Evolutionary conservation across 1,140 invertebrate species (phyloP).

Genomic region (Leptinotarsa undecemlineata): DNA sequence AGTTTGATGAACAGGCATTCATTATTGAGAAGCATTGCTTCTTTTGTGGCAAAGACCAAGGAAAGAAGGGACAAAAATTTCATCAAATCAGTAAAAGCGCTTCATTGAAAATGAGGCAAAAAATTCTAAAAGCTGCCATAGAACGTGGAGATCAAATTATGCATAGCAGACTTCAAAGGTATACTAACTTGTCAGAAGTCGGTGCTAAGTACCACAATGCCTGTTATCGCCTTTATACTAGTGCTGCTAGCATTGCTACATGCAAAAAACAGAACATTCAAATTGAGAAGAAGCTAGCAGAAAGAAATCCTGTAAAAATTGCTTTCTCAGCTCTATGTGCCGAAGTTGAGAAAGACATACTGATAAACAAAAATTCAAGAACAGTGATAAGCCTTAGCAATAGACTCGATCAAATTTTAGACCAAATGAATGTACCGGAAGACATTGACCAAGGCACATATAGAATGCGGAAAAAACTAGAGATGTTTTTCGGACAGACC

Average conservation of each 20-base stretch:
- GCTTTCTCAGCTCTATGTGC: neutral
- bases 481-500: neutral
- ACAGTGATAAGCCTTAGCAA: neutral
- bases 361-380: neutral
- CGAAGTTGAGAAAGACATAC: neutral
- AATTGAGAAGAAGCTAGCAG: neutral
- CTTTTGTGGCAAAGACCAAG: neutral
- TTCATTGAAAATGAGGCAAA: neutral
- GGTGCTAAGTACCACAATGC: neutral
- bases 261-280: neutral
- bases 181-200: neutral
- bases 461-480: neutral
- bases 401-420: slow-evolving; percentile 1
- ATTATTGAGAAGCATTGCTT: neutral
- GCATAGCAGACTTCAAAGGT: neutral
- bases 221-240: neutral
- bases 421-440: slow-evolving; percentile 4
- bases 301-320: neutral
- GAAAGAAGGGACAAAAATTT: neutral
- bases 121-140: neutral
- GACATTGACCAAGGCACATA: neutral
- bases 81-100: neutral
- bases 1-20: neutral
- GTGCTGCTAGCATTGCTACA: neutral
- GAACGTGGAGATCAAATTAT: neutral